Percentiles rank a stretch among this genome's conserved stretches.
Evolutionary conservation across 1,140 invertebrate species (phyloP).

Genomic region (Pseudomyrmex cubaensis): DNA sequence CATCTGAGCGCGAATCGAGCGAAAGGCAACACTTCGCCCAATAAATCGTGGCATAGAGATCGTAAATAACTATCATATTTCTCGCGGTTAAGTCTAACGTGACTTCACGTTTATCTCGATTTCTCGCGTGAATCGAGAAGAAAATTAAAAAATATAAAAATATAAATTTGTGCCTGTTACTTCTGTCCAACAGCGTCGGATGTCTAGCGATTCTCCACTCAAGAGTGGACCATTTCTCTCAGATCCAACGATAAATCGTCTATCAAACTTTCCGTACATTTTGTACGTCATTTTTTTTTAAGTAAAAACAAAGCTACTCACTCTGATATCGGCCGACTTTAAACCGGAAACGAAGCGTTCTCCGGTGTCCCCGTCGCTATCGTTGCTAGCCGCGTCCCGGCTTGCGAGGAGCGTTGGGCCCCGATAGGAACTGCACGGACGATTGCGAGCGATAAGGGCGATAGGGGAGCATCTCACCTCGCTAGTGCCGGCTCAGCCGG

Average conservation of each 20-base stretch:
- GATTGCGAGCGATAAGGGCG: conserved; percentile 77
- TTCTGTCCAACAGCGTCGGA: no score
- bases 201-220: no score
- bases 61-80: conserved; percentile 40
- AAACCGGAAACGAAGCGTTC: conserved; percentile 37
- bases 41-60: conserved; percentile 23
- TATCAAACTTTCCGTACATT: not conserved
- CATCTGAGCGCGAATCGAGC: conserved; percentile 21
- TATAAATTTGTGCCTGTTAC: not conserved
- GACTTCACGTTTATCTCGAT: not conserved
- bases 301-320: conserved; percentile 16
- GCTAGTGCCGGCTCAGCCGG: conserved; percentile 73
- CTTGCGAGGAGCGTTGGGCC: conserved; percentile 69
- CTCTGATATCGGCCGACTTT: conserved; percentile 25
- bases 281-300: not conserved
- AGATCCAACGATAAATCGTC: not conserved
- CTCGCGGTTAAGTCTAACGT: conserved; percentile 28
- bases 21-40: not conserved
- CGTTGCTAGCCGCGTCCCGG: conserved; percentile 50
- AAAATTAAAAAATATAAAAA: not conserved
- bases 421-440: conserved; percentile 78
- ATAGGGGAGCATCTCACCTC: conserved; percentile 80
- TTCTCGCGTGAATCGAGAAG: not conserved
- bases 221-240: no score
- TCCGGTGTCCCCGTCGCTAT: conserved; percentile 60